Evolutionary conservation across 2,797 vertebrate species (phyloP).

Genomic region (Tachyglossus aculeatus): DNA sequence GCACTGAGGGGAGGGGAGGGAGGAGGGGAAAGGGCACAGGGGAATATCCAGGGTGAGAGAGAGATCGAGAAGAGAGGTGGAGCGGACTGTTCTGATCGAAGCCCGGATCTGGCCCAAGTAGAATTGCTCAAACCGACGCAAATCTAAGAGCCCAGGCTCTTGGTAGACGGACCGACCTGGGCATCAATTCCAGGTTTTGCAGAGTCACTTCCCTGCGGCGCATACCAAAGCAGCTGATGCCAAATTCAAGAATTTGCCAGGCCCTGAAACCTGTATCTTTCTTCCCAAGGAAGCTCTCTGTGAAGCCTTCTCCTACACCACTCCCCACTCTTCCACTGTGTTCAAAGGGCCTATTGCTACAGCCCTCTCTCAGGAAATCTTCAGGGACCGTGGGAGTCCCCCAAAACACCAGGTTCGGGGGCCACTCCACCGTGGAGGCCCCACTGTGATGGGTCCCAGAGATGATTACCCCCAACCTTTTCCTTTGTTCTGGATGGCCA

Average conservation of each 20-base stretch:
- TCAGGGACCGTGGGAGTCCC: neutral
- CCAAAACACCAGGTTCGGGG: neutral
- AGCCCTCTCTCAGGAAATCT: neutral
- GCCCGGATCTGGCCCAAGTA: constrained; percentile 28
- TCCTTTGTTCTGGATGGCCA: too few species aligned
- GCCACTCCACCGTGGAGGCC: too few species aligned
- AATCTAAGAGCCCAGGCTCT: constrained; percentile 45
- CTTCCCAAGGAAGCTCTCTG: neutral
- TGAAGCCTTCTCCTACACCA: neutral
- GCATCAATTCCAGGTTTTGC: constrained; percentile 41
- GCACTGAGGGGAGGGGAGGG: constrained; percentile 43
- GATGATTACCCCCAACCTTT: too few species aligned
- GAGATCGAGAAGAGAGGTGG: constrained; percentile 15
- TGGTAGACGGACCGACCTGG: constrained; percentile 28
- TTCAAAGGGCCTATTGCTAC: neutral
- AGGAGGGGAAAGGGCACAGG: neutral
- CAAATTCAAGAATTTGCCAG: constrained; percentile 33
- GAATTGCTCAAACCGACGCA: constrained; percentile 54
- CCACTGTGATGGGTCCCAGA: too few species aligned
- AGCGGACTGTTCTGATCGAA: constrained; percentile 74
- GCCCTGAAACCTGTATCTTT: constrained; percentile 17
- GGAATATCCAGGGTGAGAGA: neutral
- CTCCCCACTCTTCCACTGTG: neutral
- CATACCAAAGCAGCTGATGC: constrained; percentile 26
- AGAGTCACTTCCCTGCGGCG: constrained; percentile 47